phyloP scores from a whole-genome alignment of 2,797 vertebrate genomes.

The Crenichthys baileyi region DNA sequence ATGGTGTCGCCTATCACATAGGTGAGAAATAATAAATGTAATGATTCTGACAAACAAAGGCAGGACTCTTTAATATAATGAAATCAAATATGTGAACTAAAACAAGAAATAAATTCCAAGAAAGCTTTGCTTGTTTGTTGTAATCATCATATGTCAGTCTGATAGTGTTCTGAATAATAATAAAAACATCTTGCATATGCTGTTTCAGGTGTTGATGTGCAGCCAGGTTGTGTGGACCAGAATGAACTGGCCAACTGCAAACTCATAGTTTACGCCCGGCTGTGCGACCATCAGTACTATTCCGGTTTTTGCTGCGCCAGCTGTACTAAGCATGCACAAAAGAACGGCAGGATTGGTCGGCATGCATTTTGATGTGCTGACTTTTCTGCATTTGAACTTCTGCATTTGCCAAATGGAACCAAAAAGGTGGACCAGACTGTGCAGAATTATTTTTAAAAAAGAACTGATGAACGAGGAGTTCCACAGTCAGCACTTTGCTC shows the following conservation, averaged over 20 bases:
- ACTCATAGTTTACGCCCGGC: conserved; percentile 90
- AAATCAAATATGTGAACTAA: background rate
- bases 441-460: conserved; percentile 11
- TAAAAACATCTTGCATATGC: background rate
- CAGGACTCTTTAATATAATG: background rate
- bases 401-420: conserved; percentile 45
- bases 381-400: background rate
- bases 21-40: too few relatives aligned
- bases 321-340: conserved; percentile 80
- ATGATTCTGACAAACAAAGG: background rate
- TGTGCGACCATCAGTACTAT: conserved; percentile 91
- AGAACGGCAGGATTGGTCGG: conserved; percentile 34
- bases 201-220: conserved; percentile 33
- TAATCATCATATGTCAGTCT: too few relatives aligned
- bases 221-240: conserved; percentile 87
- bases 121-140: background rate
- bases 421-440: conserved; percentile 6
- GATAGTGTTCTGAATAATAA: background rate
- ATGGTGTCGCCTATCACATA: background rate
- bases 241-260: conserved; percentile 94
- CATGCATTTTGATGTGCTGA: background rate
- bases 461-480: conserved; percentile 10
- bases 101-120: background rate
- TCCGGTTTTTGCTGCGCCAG: conserved; percentile 96
- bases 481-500: conserved; percentile 22